These are phyloP conservation scores for Cryptosula pallasiana DNA, from an alignment of 2,888 invertebrate genomes.

Conservation along the genomic window DNA sequence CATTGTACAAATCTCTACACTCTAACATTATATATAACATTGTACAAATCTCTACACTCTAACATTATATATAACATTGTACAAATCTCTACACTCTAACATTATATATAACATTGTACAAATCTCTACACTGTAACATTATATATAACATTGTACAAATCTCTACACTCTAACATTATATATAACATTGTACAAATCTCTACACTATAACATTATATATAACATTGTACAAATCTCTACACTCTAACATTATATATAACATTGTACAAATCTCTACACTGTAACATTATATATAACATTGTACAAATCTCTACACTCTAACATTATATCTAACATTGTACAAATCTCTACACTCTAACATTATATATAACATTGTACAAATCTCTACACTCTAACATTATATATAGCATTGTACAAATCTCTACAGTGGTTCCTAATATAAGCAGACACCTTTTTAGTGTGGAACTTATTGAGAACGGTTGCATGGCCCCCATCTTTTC, in stretches of 20 bases:
- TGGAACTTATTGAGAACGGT: slow-evolving; percentile 81
- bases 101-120: slow-evolving; percentile 50
- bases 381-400: slow-evolving; percentile 80
- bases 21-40: slow-evolving; percentile 95
- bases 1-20: slow-evolving; percentile 78
- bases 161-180: slow-evolving; percentile 75
- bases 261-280: slow-evolving; percentile 97
- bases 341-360: slow-evolving; percentile 89
- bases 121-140: slow-evolving; percentile 95
- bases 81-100: slow-evolving; percentile 5
- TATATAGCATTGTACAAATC: neutral
- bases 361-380: slow-evolving; percentile 98
- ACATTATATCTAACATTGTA: slow-evolving; percentile 40
- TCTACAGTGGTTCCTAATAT: neutral
- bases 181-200: neutral
- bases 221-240: slow-evolving; percentile 69
- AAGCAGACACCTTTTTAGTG: slow-evolving; percentile 78
- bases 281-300: slow-evolving; percentile 39
- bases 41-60: slow-evolving; percentile 95
- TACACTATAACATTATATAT: slow-evolving; percentile 19
- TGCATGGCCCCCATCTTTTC: slow-evolving; percentile 65
- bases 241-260: slow-evolving; percentile 98
- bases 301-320: slow-evolving; percentile 2
- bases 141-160: slow-evolving; percentile 94
- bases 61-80: slow-evolving; percentile 35